Percentiles rank a stretch among this genome's conserved stretches.
Evolutionary conservation across 2,888 invertebrate species (phyloP).

Genomic region (Hemaris fuciformis): DNA sequence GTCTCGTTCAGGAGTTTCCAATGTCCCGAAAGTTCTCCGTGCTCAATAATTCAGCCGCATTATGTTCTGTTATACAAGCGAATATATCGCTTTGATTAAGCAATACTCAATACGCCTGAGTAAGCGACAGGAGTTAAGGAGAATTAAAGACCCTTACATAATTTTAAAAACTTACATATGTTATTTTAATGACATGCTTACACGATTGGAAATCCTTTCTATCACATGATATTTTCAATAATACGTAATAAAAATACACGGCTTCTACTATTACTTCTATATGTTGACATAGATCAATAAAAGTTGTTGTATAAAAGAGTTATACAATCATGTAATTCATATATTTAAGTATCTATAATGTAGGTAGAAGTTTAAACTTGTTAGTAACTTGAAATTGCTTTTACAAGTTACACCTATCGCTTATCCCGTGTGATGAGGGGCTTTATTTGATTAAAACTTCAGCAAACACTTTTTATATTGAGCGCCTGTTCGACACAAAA

Average conservation of each 20-base stretch:
- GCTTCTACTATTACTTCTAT: too few relatives aligned
- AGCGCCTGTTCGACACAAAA: background rate
- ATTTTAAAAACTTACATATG: too few relatives aligned
- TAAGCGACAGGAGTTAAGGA: background rate
- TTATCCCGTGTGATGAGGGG: slow-evolving; percentile 20
- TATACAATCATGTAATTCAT: background rate
- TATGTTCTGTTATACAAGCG: background rate
- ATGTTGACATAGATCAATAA: too few relatives aligned
- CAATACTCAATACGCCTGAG: background rate
- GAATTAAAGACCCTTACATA: too few relatives aligned
- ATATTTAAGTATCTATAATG: background rate
- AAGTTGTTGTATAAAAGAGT: too few relatives aligned
- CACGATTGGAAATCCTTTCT: too few relatives aligned
- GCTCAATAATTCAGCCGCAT: background rate
- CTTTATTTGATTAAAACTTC: slow-evolving; percentile 20
- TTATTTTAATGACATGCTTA: too few relatives aligned
- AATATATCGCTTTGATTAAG: background rate
- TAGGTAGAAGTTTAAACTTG: slow-evolving; percentile 18
- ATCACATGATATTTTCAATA: too few relatives aligned
- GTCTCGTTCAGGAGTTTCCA: slow-evolving; percentile 16
- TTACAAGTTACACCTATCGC: slow-evolving; percentile 21
- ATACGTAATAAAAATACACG: too few relatives aligned
- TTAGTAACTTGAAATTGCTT: slow-evolving; percentile 36
- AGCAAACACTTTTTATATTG: background rate
- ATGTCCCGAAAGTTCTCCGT: slow-evolving; percentile 19